Evolutionary conservation across 2,113 vertebrate genomes (phyloP), one percentile per base, ranked within the genome.

Genomic region (Urocitellus parryii): DNA sequence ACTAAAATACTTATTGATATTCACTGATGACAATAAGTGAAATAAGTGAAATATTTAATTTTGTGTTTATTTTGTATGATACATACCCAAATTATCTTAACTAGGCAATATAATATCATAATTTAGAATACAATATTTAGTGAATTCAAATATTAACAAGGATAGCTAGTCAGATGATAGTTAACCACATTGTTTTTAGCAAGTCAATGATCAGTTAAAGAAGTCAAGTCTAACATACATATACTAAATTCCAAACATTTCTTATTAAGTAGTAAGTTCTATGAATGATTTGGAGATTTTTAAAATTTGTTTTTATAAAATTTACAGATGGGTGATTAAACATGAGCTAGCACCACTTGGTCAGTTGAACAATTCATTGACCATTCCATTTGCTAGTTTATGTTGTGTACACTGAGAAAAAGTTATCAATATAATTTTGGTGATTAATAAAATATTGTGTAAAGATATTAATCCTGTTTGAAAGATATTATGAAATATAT

Each of bases 181-280:
- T 70, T 51, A 56, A 45, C 65, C 14, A 63, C 2, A 53, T 29
- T 18, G 10, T 53, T 80, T 68, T 84, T 83, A 83, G 39, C 3
- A 88, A 18, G 25, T 39, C 80, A 84, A 53, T 61, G 29, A 48
- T 63, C 18, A 84, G 24, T 48, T 79, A 51, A 81, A 87, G n/a
- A 87, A 90, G 32, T 89, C n/a, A 92, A 83, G 51, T 11, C 25
- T 45, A 74, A 2, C 29, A 4, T 63, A 42, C 27, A 48, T 37
- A 67, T 2, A 67, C 22, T 81, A 8, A 93, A 77, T 76, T 53
- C 17, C 67, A 84, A 80, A 70, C 2, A 39, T 39, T 12, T 58
- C 37, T 92, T 39, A n/a, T 37, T 83, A 93, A 90, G 39, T 90
- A 88, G 7, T 88, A 32, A 81, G 27, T 88, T 53, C 24, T 72